Base-by-base conservation (phyloP, 1,140 invertebrate genomes). In the Euura saliciscinereae region DNA sequence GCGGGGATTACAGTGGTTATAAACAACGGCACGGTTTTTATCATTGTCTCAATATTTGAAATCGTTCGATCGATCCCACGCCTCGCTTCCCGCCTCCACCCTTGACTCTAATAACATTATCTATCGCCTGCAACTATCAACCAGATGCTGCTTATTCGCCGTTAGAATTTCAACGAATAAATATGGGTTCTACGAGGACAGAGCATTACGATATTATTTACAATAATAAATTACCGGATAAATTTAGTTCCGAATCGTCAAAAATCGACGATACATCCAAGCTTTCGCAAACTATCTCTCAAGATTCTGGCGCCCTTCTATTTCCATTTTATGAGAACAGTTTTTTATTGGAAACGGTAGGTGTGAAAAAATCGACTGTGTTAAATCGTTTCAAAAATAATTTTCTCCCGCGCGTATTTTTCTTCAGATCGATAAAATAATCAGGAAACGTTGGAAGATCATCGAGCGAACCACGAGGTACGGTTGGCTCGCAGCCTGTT, bases 401-500 rank as follows among this genome's bases (percentile, higher is more conserved):
- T 13, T 69, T 69, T 45, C 51, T 59, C 13, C 2, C 28, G 28
- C 28, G 28, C 28, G 28, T n/a, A 69, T 66, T 13, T 75, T 45
- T 44, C 51, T 51, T 45, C 46, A 75, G 74, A 73, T 75, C 42
- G 68, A 73, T 28, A 75, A 59, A 66, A 73, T 75, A 8, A 69
- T 75, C 2, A 68, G 71, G 10, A 69, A 73, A 71, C 71, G 72
- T 44, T 75, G 74, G 74, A 64, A 59, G 44, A 66, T 51, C n/a
- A 73, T 75, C 7, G 70, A 69, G 51, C 46, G 68, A 8, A 75
- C 74, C 10, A 75, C 74, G 10, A 69, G 66, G 68, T 75, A 75
- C 45, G 74, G 74, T 10, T 75, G 74, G 74, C 45, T 75, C 3
- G 64, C 70, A 10, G 51, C 51, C 10, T 70, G 68, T 44, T 73